Base-by-base conservation (phyloP, 2,888 invertebrate species). In the Amiota communis region DNA sequence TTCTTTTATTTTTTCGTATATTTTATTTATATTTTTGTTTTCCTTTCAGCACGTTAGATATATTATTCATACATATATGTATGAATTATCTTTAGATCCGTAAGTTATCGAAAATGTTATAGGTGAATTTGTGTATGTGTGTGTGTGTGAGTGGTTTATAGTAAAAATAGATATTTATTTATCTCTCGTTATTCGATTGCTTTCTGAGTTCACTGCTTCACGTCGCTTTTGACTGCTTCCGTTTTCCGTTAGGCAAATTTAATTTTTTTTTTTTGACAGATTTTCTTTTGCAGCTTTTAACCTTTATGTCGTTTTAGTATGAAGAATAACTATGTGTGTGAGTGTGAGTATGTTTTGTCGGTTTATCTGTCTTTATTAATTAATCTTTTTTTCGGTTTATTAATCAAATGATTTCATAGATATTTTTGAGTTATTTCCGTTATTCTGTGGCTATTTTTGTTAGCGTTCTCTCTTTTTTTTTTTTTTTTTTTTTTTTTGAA, bases 271-370 rank as follows among this genome's bases (percentile, higher is more conserved):
- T 15, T 76, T 73, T 68, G 76, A 56, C 76, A 36, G 12, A n/a
- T 12, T 53, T 53, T 53, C 53, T 53, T 12, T n/a, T n/a, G 23
- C 59, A 12, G 23, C 59, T 53, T 53, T 53, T 53, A n/a, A 53
- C 12, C 20, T 59, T 59, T 15, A 17, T 12, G 15, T 59, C 20
- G 15, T 59, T 53, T 8, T n/a, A 23, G 56, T 77, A 68, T 70
- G 77, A 80, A 81, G 77, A 80, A 81, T 78, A 75, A 80, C 20
- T 53, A 49, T 71, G 48, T n/a, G 10, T 68, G 59, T 68, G 15
- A 4, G 78, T 78, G 77, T 82, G 78, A 81, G 79, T 82, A 83
- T 78, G 75, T 79, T 74, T 72, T 72, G 72, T 73, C 51, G 70
- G 77, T 76, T 72, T 80, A 80, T 79, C 80, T 78, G 36, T 72